phyloP scores from a whole-genome alignment of 2,888 invertebrate genomes.

The Ophion ventricosus region DNA sequence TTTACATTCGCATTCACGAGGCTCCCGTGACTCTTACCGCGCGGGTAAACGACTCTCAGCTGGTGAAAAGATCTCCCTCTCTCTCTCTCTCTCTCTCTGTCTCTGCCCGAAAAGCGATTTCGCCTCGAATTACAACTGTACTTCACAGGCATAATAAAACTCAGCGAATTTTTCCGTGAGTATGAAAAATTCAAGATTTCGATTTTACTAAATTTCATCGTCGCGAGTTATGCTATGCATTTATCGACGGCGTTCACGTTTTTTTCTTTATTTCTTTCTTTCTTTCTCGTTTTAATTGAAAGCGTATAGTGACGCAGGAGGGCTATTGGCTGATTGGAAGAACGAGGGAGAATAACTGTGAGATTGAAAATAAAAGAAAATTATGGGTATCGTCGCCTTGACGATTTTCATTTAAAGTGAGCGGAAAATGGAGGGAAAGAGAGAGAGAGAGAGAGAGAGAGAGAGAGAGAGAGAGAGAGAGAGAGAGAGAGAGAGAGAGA shows the following conservation, averaged over 20 bases:
- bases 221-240: slow-evolving; percentile 3
- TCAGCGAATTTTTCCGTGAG: neutral
- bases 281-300: slow-evolving; percentile 46
- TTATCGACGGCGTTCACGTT: slow-evolving; percentile 28
- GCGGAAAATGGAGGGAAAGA: slow-evolving; percentile 1
- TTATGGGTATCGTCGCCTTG: slow-evolving; percentile 46
- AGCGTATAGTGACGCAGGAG: slow-evolving; percentile 9
- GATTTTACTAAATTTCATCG: neutral
- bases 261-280: neutral
- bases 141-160: neutral
- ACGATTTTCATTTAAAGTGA: slow-evolving; percentile 42
- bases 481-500: slow-evolving; percentile 10
- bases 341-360: slow-evolving; percentile 33
- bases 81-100: slow-evolving; percentile 4
- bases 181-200: slow-evolving; percentile 45
- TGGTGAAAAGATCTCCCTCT: neutral
- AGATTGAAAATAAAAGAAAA: slow-evolving; percentile 49
- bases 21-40: neutral
- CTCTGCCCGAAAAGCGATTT: neutral
- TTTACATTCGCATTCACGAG: neutral
- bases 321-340: slow-evolving; percentile 46
- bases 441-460: slow-evolving; percentile 9
- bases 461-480: too few relatives aligned
- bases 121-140: neutral
- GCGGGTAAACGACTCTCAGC: too few relatives aligned